Percentiles rank a stretch among this genome's conserved stretches.
phyloP scores from a whole-genome alignment of 2,113 vertebrate genomes.

The Sander vitreus region DNA sequence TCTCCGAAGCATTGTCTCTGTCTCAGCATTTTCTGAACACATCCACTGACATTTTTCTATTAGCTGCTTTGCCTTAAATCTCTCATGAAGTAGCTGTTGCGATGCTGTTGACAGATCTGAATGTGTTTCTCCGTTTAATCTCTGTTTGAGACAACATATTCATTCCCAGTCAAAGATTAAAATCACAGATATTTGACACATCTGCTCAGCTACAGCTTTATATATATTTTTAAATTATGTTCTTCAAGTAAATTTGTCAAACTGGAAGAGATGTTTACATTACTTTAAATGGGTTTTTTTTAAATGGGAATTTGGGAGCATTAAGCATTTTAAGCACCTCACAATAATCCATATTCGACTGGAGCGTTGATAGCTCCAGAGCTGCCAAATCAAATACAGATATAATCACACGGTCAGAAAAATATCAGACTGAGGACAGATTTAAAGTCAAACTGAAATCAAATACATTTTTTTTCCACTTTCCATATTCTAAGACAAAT shows the following conservation, averaged over 20 bases:
- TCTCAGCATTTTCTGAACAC: slow-evolving; percentile 15
- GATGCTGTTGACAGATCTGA: slow-evolving; percentile 37
- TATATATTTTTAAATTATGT: too few relatives aligned
- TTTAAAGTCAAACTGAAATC: background rate
- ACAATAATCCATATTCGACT: background rate
- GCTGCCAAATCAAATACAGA: background rate
- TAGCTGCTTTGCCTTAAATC: slow-evolving; percentile 26
- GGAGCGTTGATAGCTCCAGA: background rate
- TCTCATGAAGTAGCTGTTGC: slow-evolving; percentile 15
- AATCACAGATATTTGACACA: background rate
- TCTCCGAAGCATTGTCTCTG: slow-evolving; percentile 24
- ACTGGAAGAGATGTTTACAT: background rate
- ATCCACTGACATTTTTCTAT: slow-evolving; percentile 11
- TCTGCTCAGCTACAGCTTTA: slow-evolving; percentile 2
- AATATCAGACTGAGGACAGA: background rate
- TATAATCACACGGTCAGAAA: background rate
- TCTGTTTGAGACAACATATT: slow-evolving; percentile 7
- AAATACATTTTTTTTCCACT: background rate
- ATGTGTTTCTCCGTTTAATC: slow-evolving; percentile 5
- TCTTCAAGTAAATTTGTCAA: slow-evolving; percentile 3
- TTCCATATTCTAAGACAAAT: background rate
- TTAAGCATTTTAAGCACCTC: background rate
- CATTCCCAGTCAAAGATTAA: background rate
- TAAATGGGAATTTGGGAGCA: background rate
- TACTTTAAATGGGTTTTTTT: background rate